A percentile compares a stretch with the other conserved stretches of the same genome.
Evolutionary conservation across 1,140 invertebrate genomes (phyloP).

Genomic region (Apocrypta bakeri): DNA sequence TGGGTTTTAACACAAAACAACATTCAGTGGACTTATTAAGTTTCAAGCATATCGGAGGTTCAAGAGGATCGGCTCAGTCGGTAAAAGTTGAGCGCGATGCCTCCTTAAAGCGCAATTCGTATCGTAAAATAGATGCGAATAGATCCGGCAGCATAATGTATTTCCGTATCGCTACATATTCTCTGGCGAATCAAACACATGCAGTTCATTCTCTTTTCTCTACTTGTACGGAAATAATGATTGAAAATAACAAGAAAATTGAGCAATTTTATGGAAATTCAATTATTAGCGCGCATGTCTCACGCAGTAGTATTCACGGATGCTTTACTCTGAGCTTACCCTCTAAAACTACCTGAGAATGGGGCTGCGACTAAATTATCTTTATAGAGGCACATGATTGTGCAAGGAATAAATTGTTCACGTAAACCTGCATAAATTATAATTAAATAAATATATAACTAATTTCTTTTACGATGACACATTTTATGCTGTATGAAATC

Average conservation of each 20-base stretch:
- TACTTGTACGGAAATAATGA: neutral
- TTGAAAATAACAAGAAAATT: constrained; percentile 32
- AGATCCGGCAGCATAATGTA: neutral
- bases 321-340: constrained; percentile 24
- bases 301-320: constrained; percentile 40
- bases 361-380: neutral
- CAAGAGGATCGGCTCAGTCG: too few relatives aligned
- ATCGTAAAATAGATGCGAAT: too few relatives aligned
- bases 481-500: too few relatives aligned
- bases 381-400: neutral
- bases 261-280: constrained; percentile 31
- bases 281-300: constrained; percentile 13
- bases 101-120: too few relatives aligned
- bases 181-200: neutral
- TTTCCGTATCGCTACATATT: neutral
- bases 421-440: constrained; percentile 7
- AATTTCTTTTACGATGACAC: too few relatives aligned
- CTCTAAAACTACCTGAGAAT: constrained; percentile 30
- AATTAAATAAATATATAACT: constrained; percentile 13
- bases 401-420: constrained; percentile 36
- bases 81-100: too few relatives aligned
- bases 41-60: too few relatives aligned
- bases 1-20: too few relatives aligned
- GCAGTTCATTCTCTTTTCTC: neutral
- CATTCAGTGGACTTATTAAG: too few relatives aligned